A percentile compares a stretch with the other conserved stretches of the same genome.
Conservation (phyloP, 2,113 vertebrate genomes). For the Orthonyx spaldingii region DNA sequence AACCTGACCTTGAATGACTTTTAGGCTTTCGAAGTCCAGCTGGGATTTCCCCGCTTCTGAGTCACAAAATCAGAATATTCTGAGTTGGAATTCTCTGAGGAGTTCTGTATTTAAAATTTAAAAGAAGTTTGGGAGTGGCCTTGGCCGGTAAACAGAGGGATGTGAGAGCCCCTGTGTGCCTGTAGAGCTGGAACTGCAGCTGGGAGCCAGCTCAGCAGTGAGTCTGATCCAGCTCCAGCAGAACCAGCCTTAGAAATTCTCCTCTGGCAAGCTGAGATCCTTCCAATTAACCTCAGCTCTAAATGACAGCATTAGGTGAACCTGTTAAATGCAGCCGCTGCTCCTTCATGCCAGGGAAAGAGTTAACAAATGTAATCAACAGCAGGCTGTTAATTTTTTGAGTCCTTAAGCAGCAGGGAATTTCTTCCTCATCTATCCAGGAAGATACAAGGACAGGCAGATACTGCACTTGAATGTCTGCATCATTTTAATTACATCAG, state of each 20-base stretch:
- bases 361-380: slow-evolving; percentile 47
- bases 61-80: not conserved
- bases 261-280: not conserved
- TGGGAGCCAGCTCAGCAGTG: not conserved
- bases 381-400: slow-evolving; percentile 49
- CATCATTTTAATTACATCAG: slow-evolving; percentile 62
- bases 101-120: not conserved
- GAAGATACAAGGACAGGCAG: slow-evolving; percentile 56
- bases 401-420: slow-evolving; percentile 60
- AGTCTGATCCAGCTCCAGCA: not conserved
- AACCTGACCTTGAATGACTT: not conserved
- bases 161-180: not conserved
- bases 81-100: not conserved
- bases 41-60: not conserved
- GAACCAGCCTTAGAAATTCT: not conserved
- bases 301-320: not conserved
- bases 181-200: not conserved
- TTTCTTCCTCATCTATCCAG: slow-evolving; percentile 57
- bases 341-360: not conserved
- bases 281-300: not conserved
- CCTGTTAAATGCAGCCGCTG: not conserved
- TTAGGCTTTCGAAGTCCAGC: not conserved
- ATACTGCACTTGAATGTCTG: slow-evolving; percentile 48
- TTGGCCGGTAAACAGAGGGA: not conserved
- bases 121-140: not conserved